These are phyloP conservation scores for Nesogale talazaci DNA, from an alignment of 2,113 vertebrate genomes.

Conservation along the genomic window DNA sequence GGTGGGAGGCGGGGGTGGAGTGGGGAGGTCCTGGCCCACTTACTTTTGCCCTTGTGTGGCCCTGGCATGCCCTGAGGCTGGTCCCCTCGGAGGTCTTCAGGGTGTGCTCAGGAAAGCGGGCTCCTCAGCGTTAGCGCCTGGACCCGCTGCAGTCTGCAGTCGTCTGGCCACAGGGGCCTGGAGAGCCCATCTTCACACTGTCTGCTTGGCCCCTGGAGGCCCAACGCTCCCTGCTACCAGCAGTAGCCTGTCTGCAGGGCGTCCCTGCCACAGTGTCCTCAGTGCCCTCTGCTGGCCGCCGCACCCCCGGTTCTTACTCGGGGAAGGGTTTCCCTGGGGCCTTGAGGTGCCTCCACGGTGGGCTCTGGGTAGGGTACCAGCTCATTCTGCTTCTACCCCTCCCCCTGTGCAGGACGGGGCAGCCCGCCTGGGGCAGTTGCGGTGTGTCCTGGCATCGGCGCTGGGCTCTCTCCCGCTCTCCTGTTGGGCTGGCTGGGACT, in stretches of 20 bases:
- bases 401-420: too few relatives aligned
- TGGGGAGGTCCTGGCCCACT: background rate
- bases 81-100: background rate
- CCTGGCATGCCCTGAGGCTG: conserved; percentile 68
- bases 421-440: background rate
- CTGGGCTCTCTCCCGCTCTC: background rate
- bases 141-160: background rate
- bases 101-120: too few relatives aligned
- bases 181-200: background rate
- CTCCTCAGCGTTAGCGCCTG: too few relatives aligned
- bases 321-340: background rate
- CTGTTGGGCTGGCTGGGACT: background rate
- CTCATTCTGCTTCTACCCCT: background rate
- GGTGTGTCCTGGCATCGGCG: background rate
- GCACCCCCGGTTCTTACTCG: background rate
- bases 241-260: background rate
- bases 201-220: background rate
- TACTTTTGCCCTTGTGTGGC: conserved; percentile 66
- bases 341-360: background rate
- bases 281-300: background rate
- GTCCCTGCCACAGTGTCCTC: background rate
- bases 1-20: too few relatives aligned
- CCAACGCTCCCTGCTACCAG: background rate
- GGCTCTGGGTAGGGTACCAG: background rate
- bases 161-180: background rate